A percentile compares a stretch with the other conserved stretches of the same genome.
Evolutionary conservation across 2,113 vertebrate genomes (phyloP).

Genomic region (Phrynosoma platyrhinos): DNA sequence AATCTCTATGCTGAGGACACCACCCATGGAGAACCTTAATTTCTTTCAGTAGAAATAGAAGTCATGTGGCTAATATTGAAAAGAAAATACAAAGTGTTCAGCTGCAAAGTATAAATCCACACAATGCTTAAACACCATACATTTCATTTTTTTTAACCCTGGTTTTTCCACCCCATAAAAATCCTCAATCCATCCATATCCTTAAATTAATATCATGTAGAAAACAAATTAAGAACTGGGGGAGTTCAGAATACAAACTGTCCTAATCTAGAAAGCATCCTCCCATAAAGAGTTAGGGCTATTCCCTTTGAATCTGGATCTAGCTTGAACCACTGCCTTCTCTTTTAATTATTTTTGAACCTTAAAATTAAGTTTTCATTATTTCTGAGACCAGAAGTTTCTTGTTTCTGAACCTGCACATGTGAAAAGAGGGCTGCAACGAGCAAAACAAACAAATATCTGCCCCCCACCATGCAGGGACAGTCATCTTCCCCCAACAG

Average conservation of each 20-base stretch:
- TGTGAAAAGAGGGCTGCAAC: too few relatives aligned
- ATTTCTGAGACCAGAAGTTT: too few relatives aligned
- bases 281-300: background rate
- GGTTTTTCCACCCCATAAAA: background rate
- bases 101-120: background rate
- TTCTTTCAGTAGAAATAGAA: constrained; percentile 20
- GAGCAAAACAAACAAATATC: too few relatives aligned
- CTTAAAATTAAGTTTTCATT: too few relatives aligned
- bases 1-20: constrained; percentile 33
- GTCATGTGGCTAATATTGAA: constrained; percentile 26
- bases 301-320: too few relatives aligned
- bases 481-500: too few relatives aligned
- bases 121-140: background rate
- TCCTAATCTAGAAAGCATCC: background rate
- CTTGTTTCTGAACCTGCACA: too few relatives aligned
- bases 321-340: too few relatives aligned
- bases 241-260: background rate
- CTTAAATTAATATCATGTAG: too few relatives aligned
- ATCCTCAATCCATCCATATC: too few relatives aligned
- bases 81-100: constrained; percentile 16
- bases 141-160: background rate
- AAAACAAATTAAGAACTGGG: background rate
- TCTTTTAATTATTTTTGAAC: too few relatives aligned
- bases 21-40: constrained; percentile 37
- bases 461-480: too few relatives aligned